Evolutionary conservation across 2,888 invertebrate genomes (phyloP), one percentile per base, ranked within the genome.

Genomic region (Melinaea marsaeus): DNA sequence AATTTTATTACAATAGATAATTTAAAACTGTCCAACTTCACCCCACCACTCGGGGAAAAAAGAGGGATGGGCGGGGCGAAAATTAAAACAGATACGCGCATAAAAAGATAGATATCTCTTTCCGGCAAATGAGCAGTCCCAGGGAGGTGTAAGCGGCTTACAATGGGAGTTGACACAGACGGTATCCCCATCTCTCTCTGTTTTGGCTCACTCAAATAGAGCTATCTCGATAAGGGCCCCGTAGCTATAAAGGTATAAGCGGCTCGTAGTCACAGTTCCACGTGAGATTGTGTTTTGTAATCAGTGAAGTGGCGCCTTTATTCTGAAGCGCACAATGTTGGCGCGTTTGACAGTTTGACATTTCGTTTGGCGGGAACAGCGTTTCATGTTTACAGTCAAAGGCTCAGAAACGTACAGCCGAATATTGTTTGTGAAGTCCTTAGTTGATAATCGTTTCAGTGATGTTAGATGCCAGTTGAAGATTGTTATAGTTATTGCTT

Each of bases 1-100:
- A 87, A 90, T 90, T 90, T 90, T 89, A 89, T 89, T 88, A 88
- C 88, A 90, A 90, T 88, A 87, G 89, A 89, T 89, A 90, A 90
- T 88, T 90, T 90, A 87, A 90, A 90, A 89, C 88, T 88, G 88
- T 79, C 88, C 85, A 85, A 86, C 81, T 85, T 84, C 80, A 78
- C 88, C 88, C 89, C 88, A 85, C 88, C 82, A 85, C 79, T 72
- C 79, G 78, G 79, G 80, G 80, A 80, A 82, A 84, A 86, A 85
- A 84, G 84, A 84, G 84, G 80, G 77, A 79, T 82, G 84, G 90
- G 90, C 85, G 90, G 82, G 74, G 85, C 85, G 66, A 70, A 72
- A 78, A 79, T 81, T 79, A 81, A 83, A 81, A 78, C 78, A 77
- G 77, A 71, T 75, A 79, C 75, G 78, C 69, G 60, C 66, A 80